Base-by-base conservation (phyloP, 2,888 invertebrate species). In the Dermolepida albohirtum region DNA sequence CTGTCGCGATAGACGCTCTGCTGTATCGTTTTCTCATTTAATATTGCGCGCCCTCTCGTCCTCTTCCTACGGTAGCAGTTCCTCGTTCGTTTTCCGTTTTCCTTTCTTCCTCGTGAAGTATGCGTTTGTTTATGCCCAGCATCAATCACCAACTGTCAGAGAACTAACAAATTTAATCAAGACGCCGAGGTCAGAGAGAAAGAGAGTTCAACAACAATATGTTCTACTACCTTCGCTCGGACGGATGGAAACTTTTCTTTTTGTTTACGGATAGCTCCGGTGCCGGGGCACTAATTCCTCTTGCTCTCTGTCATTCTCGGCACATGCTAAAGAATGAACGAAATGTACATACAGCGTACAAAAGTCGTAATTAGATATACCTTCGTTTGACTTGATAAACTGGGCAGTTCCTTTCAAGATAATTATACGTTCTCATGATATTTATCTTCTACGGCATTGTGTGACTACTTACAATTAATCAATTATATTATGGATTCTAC, bases 121-220 rank as follows among this genome's bases (percentile, higher is more conserved):
- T 22, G 57, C 76, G 78, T 79, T 79, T 80, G 78, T 79, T 79
- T 79, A 79, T 79, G 77, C 73, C 75, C 73, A 72, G 77, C 80
- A 80, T 81, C 81, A 81, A 81, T 80, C 80, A 81, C 79, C 73
- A 75, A 73, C 76, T 76, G 78, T 79, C 79, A 77, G 77, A 75
- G 78, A 75, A 78, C 74, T 78, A 75, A 75, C 76, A 75, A 78
- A 78, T 81, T 81, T 80, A 81, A 80, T 80, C 79, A 79, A 81
- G 79, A 76, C 74, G 76, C 74, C 74, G 69, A 69, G 66, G 66
- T 55, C 55, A 29, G 22, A 27, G 44, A 57, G 27, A 43, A 43
- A 43, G 44, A 57, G 27, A 43, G 57, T 17, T 27, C 22, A 22
- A 39, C 44, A 55, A 57, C 44, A 47, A 66, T 54, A 66, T 47